Evolutionary conservation across 2,888 invertebrate species (phyloP), one percentile per base, ranked within the genome.

Genomic region (Amaurobius ferox): DNA sequence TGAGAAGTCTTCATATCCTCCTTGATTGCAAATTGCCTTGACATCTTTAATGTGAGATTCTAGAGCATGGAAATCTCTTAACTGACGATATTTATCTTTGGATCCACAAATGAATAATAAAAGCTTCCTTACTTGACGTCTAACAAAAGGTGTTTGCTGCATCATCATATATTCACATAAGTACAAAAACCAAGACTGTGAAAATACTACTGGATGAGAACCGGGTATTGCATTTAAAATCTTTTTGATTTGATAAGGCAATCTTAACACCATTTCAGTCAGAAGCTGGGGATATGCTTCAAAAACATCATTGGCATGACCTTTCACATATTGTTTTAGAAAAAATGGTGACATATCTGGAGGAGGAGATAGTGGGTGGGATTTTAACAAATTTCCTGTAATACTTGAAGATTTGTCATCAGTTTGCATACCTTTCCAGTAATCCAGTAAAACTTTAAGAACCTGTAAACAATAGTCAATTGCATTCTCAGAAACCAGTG

Each of bases 321-420:
- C 95, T 92, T 97, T 97, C 44, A 98, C 95, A 90, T 98, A 98
- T 90, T 97, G 89, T 29, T 91, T 90, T 85, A 92, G 89, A 92
- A 98, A 98, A 92, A 99, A 96, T 11, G 98, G 98, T 6, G 96
- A 96, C 95, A 98, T 97, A 91, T 99, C 98, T 66, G 96, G 94
- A 0, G 96, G 94, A 40, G 95, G 94, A n/a, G 89, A 79, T 0
- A 95, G 94, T 16, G 95, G 94, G 89, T 95, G 95, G 55, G 96
- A 95, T 91, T 96, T 97, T 61, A 98, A 91, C 61, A 98, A 66
- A 64, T 85, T 80, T 62, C 88, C 76, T 55, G 81, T 79, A 55
- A 85, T 76, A 68, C 83, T 64, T 13, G 79, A 78, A n/a, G 83
- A 72, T 78, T 88, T 77, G 30, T 86, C 76, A 40, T 90, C 89